Evolutionary conservation across 1,140 invertebrate genomes (phyloP).

Genomic region (Diabrotica virgifera): DNA sequence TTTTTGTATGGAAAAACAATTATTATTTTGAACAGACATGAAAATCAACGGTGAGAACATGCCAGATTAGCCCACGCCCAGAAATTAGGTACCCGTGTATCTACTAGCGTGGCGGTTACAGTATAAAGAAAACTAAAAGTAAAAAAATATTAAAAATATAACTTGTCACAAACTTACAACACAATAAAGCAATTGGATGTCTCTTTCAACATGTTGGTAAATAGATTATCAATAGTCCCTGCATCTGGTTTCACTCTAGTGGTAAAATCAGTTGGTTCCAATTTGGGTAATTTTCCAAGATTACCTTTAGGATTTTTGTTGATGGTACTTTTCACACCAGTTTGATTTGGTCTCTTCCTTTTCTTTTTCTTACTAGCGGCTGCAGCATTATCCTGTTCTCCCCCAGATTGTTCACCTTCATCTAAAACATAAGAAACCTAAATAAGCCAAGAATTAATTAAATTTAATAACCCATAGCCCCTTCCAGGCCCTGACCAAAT

Average conservation of each 20-base stretch:
- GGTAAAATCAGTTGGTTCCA: slow-evolving; percentile 31
- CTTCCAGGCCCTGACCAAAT: no score
- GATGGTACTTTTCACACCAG: slow-evolving; percentile 28
- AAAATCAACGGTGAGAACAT: no score
- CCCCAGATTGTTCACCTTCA: slow-evolving; percentile 18
- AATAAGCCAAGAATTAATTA: background rate
- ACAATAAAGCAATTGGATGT: slow-evolving; percentile 31
- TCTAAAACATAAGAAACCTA: background rate
- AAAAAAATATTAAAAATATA: background rate
- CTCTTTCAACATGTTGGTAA: slow-evolving; percentile 32
- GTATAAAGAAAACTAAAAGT: no score
- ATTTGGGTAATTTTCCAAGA: slow-evolving; percentile 25
- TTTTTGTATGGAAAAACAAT: no score
- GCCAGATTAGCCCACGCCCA: no score
- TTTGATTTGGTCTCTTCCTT: slow-evolving; percentile 31
- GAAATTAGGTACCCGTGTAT: no score
- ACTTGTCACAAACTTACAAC: slow-evolving; percentile 29
- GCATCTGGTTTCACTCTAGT: slow-evolving; percentile 27
- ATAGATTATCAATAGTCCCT: slow-evolving; percentile 34
- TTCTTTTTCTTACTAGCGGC: slow-evolving; percentile 44
- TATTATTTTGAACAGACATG: no score
- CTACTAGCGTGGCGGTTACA: no score
- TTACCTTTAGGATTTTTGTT: slow-evolving; percentile 23
- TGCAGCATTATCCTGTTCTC: slow-evolving; percentile 36
- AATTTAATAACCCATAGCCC: background rate